Conservation (phyloP, 2,113 vertebrate genomes). For the Desmodus rotundus region DNA sequence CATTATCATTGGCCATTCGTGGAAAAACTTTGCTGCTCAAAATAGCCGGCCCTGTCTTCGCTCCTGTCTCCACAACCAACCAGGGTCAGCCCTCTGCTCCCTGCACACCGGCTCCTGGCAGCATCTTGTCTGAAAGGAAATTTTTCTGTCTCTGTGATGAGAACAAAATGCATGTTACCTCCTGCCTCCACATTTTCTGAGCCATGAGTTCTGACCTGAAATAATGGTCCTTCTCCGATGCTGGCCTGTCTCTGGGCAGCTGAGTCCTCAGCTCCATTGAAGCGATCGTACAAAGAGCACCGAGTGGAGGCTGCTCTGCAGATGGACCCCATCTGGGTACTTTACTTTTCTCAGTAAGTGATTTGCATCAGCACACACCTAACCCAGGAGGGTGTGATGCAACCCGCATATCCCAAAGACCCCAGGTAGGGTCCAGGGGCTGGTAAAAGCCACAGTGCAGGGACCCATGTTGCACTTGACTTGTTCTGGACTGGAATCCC, state of each 20-base stretch:
- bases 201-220: conserved; percentile 6
- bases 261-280: background rate
- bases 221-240: background rate
- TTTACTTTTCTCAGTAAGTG: background rate
- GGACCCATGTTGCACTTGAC: background rate
- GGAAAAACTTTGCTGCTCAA: background rate
- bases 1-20: background rate
- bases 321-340: background rate
- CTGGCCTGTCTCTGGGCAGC: background rate
- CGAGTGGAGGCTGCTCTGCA: background rate
- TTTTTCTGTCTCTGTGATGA: conserved; percentile 35
- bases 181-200: conserved; percentile 11
- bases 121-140: background rate
- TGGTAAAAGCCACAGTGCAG: background rate
- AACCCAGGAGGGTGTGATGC: background rate
- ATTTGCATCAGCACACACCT: background rate
- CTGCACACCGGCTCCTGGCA: background rate
- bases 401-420: too few species aligned
- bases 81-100: background rate
- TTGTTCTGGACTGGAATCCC: background rate
- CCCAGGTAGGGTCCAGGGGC: background rate
- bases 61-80: background rate
- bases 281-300: background rate
- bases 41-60: background rate
- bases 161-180: background rate